phyloP scores from a whole-genome alignment of 2,888 invertebrate genomes.

The Pocota personata region DNA sequence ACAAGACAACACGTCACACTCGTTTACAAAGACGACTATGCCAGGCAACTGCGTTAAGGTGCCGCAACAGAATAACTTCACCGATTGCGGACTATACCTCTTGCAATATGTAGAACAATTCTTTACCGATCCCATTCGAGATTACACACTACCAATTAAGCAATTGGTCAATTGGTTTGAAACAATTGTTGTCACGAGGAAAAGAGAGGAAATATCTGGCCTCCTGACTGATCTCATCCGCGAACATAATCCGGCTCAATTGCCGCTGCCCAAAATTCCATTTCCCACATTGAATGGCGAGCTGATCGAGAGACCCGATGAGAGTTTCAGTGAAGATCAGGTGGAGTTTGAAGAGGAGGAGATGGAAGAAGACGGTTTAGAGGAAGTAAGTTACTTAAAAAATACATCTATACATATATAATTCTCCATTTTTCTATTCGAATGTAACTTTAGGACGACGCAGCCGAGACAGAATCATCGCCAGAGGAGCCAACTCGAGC shows the following conservation, averaged over 20 bases:
- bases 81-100: slow-evolving; percentile 97
- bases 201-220: slow-evolving; percentile 93
- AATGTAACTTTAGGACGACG: slow-evolving; percentile 76
- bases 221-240: slow-evolving; percentile 90
- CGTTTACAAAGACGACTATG: slow-evolving; percentile 91
- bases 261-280: slow-evolving; percentile 87
- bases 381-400: slow-evolving; percentile 76
- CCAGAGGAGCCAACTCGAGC: slow-evolving; percentile 44
- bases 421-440: neutral
- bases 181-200: slow-evolving; percentile 91
- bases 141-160: slow-evolving; percentile 92
- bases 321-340: slow-evolving; percentile 84
- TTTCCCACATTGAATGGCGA: slow-evolving; percentile 91
- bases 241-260: slow-evolving; percentile 85
- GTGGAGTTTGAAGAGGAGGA: slow-evolving; percentile 85
- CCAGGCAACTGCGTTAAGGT: slow-evolving; percentile 94
- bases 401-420: neutral
- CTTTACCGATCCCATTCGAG: slow-evolving; percentile 92
- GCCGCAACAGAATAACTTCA: slow-evolving; percentile 98
- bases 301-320: slow-evolving; percentile 84
- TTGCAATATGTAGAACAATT: slow-evolving; percentile 98
- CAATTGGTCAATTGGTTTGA: slow-evolving; percentile 94
- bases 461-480: slow-evolving; percentile 69
- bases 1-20: slow-evolving; percentile 84
- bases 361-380: slow-evolving; percentile 83